Evolutionary conservation across 2,797 vertebrate genomes (phyloP), one percentile per base, ranked within the genome.

Genomic region (Aulostomus chinensis): DNA sequence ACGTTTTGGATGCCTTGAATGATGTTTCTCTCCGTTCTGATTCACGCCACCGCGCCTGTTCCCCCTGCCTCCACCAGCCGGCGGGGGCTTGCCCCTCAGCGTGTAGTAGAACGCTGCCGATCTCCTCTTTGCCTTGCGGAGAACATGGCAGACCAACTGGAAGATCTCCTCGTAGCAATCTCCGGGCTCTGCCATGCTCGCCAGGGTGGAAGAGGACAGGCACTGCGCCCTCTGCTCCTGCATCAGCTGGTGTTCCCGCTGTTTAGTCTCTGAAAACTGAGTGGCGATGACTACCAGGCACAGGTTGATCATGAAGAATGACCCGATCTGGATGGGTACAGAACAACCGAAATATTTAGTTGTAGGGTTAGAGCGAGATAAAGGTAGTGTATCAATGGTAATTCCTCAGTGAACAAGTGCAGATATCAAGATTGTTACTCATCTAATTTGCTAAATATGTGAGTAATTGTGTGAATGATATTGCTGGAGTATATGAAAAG

Each of bases 221-320:
- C 94, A 96, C 18, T 92, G 92, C 0, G 92, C 94, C 39, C 96
- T 86, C 60, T 98, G 96, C 83, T 98, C 95, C 90, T 98, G 94
- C 96, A 98, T 98, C 90, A 98, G 88, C 87, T 96, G 94, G 84
- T 98, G 94, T 54, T 98, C 96, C 31, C 96, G 91, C 85, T 98
- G 96, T 81, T 98, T 98, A 42, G 96, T 98, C 88, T 98, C 96
- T 0, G 95, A 98, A 89, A 98, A 98, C 88, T 98, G 96, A 1
- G 96, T 98, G 68, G 96, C 96, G 3, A 98, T 98, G 55, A 98
- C 96, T 66, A 98, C 96, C 69, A 98, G 93, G 92, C 96, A 98
- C 83, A 99, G 92, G 90, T 99, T 98, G 87, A 99, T 98, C 96
- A 98, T 99, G 93, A 99, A 98, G 91, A 99, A 99, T 22, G 96